Conservation (phyloP, 23 tunicate genomes). For the Halocynthia roretzi region DNA sequence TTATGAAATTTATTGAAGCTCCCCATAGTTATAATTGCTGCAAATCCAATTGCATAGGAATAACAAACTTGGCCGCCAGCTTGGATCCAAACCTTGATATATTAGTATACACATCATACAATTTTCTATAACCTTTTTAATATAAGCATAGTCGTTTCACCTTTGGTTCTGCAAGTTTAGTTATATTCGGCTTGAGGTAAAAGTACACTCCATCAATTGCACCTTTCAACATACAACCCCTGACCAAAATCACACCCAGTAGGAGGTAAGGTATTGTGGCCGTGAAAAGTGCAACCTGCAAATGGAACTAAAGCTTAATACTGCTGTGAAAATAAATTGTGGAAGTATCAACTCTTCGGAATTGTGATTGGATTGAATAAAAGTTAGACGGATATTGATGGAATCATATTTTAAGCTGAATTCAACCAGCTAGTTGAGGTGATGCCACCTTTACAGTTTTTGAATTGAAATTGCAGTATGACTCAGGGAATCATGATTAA, state of each 20-base stretch:
- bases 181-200: conserved; percentile 53
- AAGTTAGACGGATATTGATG: too few relatives aligned
- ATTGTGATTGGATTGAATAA: too few relatives aligned
- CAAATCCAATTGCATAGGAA: conserved; percentile 62
- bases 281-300: conserved; percentile 51
- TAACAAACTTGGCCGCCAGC: conserved; percentile 72
- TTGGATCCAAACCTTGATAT: conserved; percentile 58
- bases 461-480: too few relatives aligned
- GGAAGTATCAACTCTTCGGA: too few relatives aligned
- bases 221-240: conserved; percentile 51
- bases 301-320: neutral
- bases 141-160: conserved; percentile 12
- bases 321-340: too few relatives aligned
- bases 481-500: too few relatives aligned
- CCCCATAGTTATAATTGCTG: conserved; percentile 51
- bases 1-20: conserved; percentile 52
- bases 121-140: neutral
- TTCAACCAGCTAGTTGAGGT: too few relatives aligned
- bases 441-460: too few relatives aligned
- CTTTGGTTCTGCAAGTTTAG: conserved; percentile 41
- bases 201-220: conserved; percentile 42
- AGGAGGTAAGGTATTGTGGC: conserved; percentile 58
- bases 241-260: conserved; percentile 32
- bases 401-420: too few relatives aligned
- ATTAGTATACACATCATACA: neutral